These are phyloP conservation scores for Eudasyphora cyanicolor DNA, from an alignment of 2,888 invertebrate genomes.

Conservation along the genomic window DNA sequence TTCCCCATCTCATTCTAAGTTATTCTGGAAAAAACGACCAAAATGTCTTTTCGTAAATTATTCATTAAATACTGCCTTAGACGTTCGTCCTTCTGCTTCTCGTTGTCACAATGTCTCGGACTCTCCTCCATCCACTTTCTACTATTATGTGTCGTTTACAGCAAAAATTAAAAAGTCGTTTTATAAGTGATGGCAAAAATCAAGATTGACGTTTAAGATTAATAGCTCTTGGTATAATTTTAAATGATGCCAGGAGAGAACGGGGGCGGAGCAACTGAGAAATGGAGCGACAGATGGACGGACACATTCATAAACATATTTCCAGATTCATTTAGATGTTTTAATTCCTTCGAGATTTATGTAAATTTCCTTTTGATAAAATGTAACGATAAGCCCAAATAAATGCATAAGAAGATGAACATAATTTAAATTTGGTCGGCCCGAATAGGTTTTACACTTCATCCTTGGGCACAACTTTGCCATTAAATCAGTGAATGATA, in stretches of 20 bases:
- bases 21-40: neutral
- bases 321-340: constrained; percentile 27
- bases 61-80: constrained; percentile 35
- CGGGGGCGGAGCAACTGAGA: neutral
- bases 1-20: neutral
- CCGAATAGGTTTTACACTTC: too few relatives aligned
- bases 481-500: too few relatives aligned
- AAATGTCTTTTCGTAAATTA: constrained; percentile 20
- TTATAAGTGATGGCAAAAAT: constrained; percentile 33
- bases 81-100: neutral
- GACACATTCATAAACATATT: neutral
- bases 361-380: constrained; percentile 32
- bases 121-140: neutral
- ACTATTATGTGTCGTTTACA: neutral
- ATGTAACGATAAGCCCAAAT: constrained; percentile 5
- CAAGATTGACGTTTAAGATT: constrained; percentile 51
- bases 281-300: neutral
- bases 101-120: neutral
- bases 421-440: neutral
- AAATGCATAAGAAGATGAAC: neutral
- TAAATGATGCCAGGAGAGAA: neutral
- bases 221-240: constrained; percentile 27
- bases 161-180: constrained; percentile 1
- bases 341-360: constrained; percentile 40
- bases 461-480: too few relatives aligned